phyloP scores from a whole-genome alignment of 2,113 vertebrate species.

The Serinus canaria region DNA sequence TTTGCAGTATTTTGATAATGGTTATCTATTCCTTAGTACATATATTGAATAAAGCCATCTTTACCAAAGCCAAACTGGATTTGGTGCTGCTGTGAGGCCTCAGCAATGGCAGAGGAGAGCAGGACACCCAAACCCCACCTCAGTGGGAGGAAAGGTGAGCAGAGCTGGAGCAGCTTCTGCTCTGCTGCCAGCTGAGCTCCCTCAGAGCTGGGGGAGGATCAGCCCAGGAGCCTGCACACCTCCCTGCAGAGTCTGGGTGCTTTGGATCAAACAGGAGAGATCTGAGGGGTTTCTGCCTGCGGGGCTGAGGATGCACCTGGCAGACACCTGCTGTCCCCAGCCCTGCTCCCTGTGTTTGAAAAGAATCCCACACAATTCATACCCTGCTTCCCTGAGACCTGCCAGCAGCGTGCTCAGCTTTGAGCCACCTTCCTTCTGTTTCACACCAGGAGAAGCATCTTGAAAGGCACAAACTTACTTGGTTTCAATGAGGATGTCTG shows the following conservation, averaged over 20 bases:
- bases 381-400: not conserved
- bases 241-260: not conserved
- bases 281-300: not conserved
- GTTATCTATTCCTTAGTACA: not conserved
- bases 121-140: rapidly evolving
- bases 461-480: constrained; percentile 78
- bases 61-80: not conserved
- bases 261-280: not conserved
- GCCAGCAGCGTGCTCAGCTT: not conserved
- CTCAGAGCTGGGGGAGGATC: not conserved
- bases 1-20: not conserved
- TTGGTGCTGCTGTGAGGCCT: not conserved
- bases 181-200: not conserved
- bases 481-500: constrained; percentile 97
- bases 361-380: not conserved
- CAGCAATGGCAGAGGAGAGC: not conserved
- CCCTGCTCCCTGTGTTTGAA: not conserved
- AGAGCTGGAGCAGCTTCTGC: not conserved
- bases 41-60: not conserved
- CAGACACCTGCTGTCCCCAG: not conserved
- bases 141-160: not conserved
- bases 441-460: not conserved
- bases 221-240: not conserved
- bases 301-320: not conserved
- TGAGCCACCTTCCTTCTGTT: constrained; percentile 7